Evolutionary conservation across 1,140 invertebrate species (phyloP).

Genomic region (Lanistes nyassanus): DNA sequence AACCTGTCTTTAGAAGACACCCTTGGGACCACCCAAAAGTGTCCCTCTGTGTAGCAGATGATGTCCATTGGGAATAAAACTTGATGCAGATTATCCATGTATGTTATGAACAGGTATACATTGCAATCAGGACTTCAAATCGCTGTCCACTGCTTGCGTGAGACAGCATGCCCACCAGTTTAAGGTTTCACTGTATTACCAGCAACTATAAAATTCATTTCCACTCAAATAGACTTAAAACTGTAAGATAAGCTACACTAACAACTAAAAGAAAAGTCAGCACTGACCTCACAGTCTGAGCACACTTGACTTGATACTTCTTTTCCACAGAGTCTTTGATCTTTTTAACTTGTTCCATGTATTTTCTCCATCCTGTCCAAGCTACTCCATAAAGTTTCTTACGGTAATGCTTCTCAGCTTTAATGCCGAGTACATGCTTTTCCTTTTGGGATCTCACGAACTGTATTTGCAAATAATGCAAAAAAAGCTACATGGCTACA

Average conservation of each 20-base stretch:
- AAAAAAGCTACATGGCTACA: background rate
- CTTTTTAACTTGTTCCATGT: slow-evolving; percentile 33
- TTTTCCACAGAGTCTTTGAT: slow-evolving; percentile 32
- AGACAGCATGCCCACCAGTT: background rate
- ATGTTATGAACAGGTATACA: background rate
- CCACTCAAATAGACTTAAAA: background rate
- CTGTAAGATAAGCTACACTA: background rate
- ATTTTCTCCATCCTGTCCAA: slow-evolving; percentile 31
- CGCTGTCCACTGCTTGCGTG: background rate
- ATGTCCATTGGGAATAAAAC: background rate
- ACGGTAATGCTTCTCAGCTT: slow-evolving; percentile 31
- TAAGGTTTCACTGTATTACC: background rate
- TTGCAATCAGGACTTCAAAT: background rate
- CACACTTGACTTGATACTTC: slow-evolving; percentile 40
- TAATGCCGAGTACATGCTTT: slow-evolving; percentile 32
- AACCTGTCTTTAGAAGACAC: too few species aligned
- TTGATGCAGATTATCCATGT: background rate
- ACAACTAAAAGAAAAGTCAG: background rate
- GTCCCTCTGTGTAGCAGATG: background rate
- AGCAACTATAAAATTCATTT: background rate
- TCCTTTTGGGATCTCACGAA: slow-evolving; percentile 26
- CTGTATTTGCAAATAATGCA: slow-evolving; percentile 17
- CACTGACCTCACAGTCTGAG: slow-evolving; percentile 36
- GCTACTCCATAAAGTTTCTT: slow-evolving; percentile 31
- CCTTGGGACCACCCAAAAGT: too few species aligned